Evolutionary conservation across 2,888 invertebrate species (phyloP).

Genomic region (Andrena dorsata): DNA sequence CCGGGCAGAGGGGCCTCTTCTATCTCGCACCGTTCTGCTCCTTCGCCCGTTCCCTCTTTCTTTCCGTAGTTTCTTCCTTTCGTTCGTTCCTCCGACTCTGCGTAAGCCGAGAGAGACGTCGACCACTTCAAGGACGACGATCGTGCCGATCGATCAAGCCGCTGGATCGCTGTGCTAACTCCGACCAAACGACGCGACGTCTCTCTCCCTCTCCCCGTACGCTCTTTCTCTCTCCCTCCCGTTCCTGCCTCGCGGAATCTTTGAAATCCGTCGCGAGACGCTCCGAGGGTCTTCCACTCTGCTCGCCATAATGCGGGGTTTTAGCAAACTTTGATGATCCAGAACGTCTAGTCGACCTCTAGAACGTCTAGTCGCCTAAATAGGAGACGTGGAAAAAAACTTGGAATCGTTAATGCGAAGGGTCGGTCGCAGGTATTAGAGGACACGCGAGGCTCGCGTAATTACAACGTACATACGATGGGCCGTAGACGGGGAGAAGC

Average conservation of each 20-base stretch:
- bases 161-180: conserved; percentile 68
- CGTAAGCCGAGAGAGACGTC: conserved; percentile 57
- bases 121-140: conserved; percentile 76
- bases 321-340: background rate
- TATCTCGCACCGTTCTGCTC: conserved; percentile 33
- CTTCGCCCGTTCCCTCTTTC: conserved; percentile 32
- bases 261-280: conserved; percentile 29
- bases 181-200: conserved; percentile 59
- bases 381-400: too few relatives aligned
- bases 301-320: conserved; percentile 14
- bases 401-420: too few relatives aligned
- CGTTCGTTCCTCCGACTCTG: conserved; percentile 45
- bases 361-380: too few relatives aligned
- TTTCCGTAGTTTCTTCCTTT: conserved; percentile 33
- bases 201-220: conserved; percentile 28
- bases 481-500: background rate
- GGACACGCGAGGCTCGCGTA: too few relatives aligned
- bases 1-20: conserved; percentile 54
- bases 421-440: too few relatives aligned
- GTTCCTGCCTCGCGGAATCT: conserved; percentile 22
- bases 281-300: conserved; percentile 27
- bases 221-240: conserved; percentile 5
- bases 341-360: too few relatives aligned
- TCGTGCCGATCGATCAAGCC: conserved; percentile 72
- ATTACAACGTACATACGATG: too few relatives aligned